Evolutionary conservation across 2,797 vertebrate species (phyloP).

Genomic region (Cossypha niveicapilla): DNA sequence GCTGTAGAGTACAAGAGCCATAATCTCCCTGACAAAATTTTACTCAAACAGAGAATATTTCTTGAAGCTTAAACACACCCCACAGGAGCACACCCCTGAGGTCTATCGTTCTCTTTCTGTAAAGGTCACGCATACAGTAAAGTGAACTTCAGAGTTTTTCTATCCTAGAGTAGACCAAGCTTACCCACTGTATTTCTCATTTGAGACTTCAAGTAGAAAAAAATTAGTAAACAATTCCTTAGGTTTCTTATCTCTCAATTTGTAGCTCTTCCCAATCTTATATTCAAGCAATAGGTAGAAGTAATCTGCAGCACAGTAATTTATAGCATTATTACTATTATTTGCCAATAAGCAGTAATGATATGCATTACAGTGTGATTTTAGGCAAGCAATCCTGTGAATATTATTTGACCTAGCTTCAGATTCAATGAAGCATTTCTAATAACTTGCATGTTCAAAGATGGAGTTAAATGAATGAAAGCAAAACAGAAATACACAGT

Average conservation of each 20-base stretch:
- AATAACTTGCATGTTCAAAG: not conserved
- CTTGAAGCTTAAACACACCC: not conserved
- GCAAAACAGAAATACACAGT: not conserved
- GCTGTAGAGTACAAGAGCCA: rapidly evolving
- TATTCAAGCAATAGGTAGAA: not conserved
- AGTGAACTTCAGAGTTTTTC: not conserved
- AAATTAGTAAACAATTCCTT: not conserved
- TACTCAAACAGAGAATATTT: not conserved
- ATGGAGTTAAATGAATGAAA: not conserved
- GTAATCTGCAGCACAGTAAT: not conserved
- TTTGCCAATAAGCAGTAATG: not conserved
- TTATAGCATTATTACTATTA: not conserved
- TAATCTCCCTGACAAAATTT: not conserved
- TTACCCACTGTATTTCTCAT: not conserved
- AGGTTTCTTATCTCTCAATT: not conserved
- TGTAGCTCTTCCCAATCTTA: not conserved
- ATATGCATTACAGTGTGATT: not conserved
- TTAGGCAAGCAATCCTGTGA: not conserved
- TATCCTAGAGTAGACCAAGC: not conserved
- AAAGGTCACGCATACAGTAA: not conserved
- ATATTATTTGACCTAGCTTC: not conserved
- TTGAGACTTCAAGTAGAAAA: not conserved
- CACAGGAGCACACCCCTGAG: not conserved
- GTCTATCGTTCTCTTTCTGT: not conserved
- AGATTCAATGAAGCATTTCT: not conserved